Evolutionary conservation across 2,888 invertebrate species (phyloP).

Genomic region (Synanthedon tipuliformis): DNA sequence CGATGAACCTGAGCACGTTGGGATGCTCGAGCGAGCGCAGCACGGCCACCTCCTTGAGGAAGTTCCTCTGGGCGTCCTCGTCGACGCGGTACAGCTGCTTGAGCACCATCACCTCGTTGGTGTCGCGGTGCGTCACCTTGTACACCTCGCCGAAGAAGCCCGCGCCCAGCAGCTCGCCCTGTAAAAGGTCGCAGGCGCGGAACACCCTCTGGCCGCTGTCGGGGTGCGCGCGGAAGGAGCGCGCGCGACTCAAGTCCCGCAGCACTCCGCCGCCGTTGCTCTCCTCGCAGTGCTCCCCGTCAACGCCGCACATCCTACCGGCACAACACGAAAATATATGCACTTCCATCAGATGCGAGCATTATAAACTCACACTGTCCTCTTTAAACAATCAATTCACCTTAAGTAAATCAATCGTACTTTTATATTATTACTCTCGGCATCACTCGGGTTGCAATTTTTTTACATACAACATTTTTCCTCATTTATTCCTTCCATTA

Average conservation of each 20-base stretch:
- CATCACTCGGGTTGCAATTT: no score
- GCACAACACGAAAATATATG: no score
- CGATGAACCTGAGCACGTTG: slow-evolving; percentile 91
- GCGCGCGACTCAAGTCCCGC: slow-evolving; percentile 84
- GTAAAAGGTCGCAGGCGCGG: slow-evolving; percentile 88
- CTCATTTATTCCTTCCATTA: no score
- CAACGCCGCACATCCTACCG: slow-evolving; percentile 8
- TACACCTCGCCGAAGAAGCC: slow-evolving; percentile 96
- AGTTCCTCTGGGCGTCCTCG: slow-evolving; percentile 93
- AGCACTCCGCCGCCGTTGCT: slow-evolving; percentile 43
- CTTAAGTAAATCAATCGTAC: no score
- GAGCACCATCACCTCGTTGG: slow-evolving; percentile 94
- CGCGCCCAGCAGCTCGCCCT: slow-evolving; percentile 88
- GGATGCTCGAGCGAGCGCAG: slow-evolving; percentile 88
- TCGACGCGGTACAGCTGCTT: slow-evolving; percentile 94
- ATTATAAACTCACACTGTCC: no score
- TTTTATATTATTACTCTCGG: no score
- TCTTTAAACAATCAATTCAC: no score
- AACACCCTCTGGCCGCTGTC: slow-evolving; percentile 76
- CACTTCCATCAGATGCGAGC: no score
- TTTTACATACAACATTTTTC: no score
- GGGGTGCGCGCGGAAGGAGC: slow-evolving; percentile 85
- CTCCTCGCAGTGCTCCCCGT: slow-evolving; percentile 12
- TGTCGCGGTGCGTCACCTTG: slow-evolving; percentile 90
- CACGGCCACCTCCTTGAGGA: slow-evolving; percentile 95